A percentile compares a stretch with the other conserved stretches of the same genome.
Conservation (phyloP, 2,113 vertebrate species). For the Heterotilapia buettikoferi region DNA sequence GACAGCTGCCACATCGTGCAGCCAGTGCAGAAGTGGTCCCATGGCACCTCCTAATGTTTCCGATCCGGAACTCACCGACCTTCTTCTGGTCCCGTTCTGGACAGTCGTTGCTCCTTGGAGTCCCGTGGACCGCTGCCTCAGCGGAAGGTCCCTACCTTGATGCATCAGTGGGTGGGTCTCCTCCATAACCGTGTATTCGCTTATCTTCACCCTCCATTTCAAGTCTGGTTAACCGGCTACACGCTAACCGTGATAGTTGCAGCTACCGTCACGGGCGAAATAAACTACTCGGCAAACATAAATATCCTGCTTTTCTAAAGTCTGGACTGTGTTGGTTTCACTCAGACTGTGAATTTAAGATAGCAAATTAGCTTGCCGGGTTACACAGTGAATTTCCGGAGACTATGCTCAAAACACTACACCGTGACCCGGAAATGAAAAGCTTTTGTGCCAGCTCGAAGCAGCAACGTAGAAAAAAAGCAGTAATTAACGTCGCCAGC, state of each 20-base stretch:
- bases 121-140: not conserved
- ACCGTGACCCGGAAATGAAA: conserved; percentile 23
- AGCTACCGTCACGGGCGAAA: not conserved
- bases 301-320: accelerated
- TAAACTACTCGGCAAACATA: not conserved
- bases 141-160: not conserved
- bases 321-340: too few relatives aligned
- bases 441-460: not conserved
- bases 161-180: conserved; percentile 35
- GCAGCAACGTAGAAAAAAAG: not conserved
- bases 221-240: not conserved
- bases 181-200: not conserved
- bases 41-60: conserved; percentile 34
- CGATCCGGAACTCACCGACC: not conserved
- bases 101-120: not conserved
- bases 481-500: not conserved
- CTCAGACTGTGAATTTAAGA: not conserved
- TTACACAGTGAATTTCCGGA: not conserved
- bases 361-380: not conserved
- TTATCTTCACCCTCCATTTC: conserved; percentile 13
- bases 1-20: conserved; percentile 76
- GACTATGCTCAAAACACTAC: not conserved
- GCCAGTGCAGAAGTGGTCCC: conserved; percentile 74
- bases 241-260: not conserved
- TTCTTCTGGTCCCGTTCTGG: not conserved